Evolutionary conservation across 2,797 vertebrate species (phyloP), one percentile per base, ranked within the genome.

Genomic region (Somateria mollissima): DNA sequence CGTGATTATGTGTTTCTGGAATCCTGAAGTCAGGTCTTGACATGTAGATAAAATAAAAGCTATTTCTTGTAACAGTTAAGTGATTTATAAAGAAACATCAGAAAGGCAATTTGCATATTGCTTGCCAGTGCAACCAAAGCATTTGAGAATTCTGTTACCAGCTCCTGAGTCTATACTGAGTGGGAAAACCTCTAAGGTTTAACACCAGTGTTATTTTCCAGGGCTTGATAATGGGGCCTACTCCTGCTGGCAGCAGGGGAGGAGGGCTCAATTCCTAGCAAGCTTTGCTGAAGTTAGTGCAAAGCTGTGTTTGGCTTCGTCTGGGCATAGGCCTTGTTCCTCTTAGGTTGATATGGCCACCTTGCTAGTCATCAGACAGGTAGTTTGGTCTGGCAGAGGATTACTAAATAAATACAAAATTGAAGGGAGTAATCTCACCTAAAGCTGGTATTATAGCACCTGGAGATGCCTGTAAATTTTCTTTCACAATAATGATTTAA

Each of bases 51-150:
- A 83, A 91, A 66, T 58, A 93, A 94, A 84, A 92, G 25, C 47
- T 64, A 10, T 73, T 89, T 65, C 71, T 91, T 64, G 11, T 66
- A 83, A 66, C 27, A 41, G 16, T 67, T 43, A 72, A 5, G 4
- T 47, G 70, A 66, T 94, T 90, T 92, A 74, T 61, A 83, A 67
- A 76, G 58, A 71, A 90, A 73, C 41, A 56, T 80, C 43, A 96
- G 89, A 89, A 78, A 89, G 14, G 22, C 37, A 49, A 77, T 74
- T 92, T 84, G n/a, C 10, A 4, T 79, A 34, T 64, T 1, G 2
- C n/a, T 70, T 76, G 82, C 56, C 34, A 73, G 12, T 9, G 36
- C 37, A 34, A 0, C 0, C 0, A 0, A 58, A 80, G 54, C 3
- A 14, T 66, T 66, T 69, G 53, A 85, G 51, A 4, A 6, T 62